Evolutionary conservation across 1,140 invertebrate genomes (phyloP).

Genomic region (Leptinotarsa defecta): DNA sequence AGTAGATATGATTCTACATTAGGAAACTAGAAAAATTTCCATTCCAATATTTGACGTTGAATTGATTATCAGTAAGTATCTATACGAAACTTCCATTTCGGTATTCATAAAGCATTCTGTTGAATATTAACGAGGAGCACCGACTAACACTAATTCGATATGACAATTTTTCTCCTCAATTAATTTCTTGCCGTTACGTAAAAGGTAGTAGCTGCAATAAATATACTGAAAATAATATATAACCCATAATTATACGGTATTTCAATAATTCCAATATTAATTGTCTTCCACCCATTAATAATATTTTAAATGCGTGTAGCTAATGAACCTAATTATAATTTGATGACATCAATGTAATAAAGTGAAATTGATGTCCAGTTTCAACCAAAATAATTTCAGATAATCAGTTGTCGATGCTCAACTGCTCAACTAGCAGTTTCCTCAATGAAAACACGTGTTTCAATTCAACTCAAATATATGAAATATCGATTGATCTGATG

Average conservation of each 20-base stretch:
- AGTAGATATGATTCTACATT: no score
- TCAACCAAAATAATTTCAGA: no score
- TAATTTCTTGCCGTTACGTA: not conserved
- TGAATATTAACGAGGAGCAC: not conserved
- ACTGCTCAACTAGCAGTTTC: no score
- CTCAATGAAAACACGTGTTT: no score
- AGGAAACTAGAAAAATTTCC: no score
- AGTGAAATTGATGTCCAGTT: no score
- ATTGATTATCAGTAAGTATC: no score
- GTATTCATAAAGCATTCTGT: not conserved
- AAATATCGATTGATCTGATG: no score
- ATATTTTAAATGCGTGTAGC: not conserved
- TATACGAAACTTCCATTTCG: not conserved
- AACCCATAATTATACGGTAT: not conserved
- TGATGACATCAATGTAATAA: not conserved
- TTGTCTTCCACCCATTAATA: not conserved
- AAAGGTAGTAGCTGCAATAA: not conserved
- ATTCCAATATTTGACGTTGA: no score
- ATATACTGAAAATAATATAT: not conserved
- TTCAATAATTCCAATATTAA: not conserved
- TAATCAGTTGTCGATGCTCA: no score
- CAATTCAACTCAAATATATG: no score
- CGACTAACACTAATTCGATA: not conserved
- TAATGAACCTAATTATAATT: not conserved
- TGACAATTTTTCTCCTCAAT: constrained; percentile 3